A percentile compares a stretch with the other conserved stretches of the same genome.
Evolutionary conservation across 2,113 vertebrate genomes (phyloP).

Genomic region (Glaucidium brasilianum): DNA sequence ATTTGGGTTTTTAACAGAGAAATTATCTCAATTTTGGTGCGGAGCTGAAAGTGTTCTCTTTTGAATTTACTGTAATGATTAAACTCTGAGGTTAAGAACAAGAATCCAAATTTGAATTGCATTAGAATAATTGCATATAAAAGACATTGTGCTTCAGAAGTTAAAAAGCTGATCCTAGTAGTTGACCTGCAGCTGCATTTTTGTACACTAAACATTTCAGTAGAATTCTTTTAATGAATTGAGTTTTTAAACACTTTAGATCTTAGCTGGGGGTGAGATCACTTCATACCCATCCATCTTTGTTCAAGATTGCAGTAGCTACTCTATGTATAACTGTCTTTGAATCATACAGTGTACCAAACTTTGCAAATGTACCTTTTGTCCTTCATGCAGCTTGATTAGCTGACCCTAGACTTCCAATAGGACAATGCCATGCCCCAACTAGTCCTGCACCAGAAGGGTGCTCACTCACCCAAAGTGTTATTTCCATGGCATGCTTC

Average conservation of each 20-base stretch:
- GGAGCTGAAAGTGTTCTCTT: neutral
- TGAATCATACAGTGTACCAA: neutral
- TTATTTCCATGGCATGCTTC: neutral
- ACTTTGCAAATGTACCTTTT: neutral
- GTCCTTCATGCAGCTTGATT: neutral
- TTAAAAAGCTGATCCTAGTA: neutral
- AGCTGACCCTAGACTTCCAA: neutral
- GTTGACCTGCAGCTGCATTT: neutral
- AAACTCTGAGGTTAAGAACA: neutral
- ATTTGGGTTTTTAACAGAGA: neutral
- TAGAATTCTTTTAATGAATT: neutral
- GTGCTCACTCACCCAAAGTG: fast-evolving
- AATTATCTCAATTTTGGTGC: neutral
- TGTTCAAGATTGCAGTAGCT: neutral
- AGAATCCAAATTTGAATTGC: neutral
- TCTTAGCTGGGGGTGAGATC: neutral
- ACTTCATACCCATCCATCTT: neutral
- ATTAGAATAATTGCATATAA: neutral
- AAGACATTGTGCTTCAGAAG: neutral
- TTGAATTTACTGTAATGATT: neutral
- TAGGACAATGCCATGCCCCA: neutral
- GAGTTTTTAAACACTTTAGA: neutral
- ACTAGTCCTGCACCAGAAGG: neutral
- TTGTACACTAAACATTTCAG: neutral
- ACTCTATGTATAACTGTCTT: neutral